Conservation (phyloP, 2,113 vertebrate species). For the Montifringilla adamsi region DNA sequence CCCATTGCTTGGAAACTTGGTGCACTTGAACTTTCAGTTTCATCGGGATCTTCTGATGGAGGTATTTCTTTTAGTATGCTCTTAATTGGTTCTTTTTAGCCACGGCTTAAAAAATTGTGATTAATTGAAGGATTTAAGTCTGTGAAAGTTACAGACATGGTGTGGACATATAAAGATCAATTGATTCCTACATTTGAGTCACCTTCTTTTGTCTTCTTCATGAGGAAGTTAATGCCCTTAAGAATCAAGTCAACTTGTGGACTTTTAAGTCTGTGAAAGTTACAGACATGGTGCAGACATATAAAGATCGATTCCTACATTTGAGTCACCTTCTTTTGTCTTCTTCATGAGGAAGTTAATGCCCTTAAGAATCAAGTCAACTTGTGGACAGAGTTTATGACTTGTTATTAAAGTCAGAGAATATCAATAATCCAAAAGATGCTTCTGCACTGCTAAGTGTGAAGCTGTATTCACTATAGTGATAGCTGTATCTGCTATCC, state of each 20-base stretch:
- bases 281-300: not conserved
- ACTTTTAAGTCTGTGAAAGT: not conserved
- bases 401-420: not conserved
- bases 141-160: not conserved
- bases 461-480: no score
- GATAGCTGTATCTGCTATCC: not conserved
- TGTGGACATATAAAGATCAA: not conserved
- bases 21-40: constrained; percentile 43
- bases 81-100: not conserved
- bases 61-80: constrained; percentile 25
- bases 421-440: not conserved
- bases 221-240: not conserved
- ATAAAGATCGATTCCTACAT: not conserved
- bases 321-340: not conserved
- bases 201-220: not conserved
- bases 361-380: not conserved
- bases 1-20: constrained; percentile 51
- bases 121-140: not conserved
- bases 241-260: not conserved
- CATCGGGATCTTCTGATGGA: constrained; percentile 49
- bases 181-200: not conserved
- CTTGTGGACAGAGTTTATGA: not conserved
- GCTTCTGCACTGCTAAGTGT: not conserved
- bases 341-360: not conserved
- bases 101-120: not conserved